Evolutionary conservation across 2,888 invertebrate genomes (phyloP), one percentile per base, ranked within the genome.

Genomic region (Drosophila percnosoma): DNA sequence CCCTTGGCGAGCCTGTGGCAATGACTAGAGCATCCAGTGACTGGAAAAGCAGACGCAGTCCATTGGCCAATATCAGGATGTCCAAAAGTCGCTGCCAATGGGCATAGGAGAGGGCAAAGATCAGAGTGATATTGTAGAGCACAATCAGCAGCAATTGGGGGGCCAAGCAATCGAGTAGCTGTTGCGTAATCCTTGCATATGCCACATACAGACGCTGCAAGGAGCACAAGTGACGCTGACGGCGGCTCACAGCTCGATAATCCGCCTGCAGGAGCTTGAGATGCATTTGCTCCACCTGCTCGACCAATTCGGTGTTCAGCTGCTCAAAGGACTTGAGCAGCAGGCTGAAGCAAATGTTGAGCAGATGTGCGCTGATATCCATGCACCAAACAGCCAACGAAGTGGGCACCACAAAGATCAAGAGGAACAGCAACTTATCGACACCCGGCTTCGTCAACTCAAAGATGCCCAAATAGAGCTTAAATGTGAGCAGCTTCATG

Each of bases 61-160:
- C 64, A 11, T 82, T 85, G 2, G 61, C 63, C 27, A 65, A 31
- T n/a, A 85, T 24, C 1, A 48, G 5, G 7, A 78, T 62, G 21
- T 84, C 75, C 0, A 82, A 15, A 8, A 64, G 24, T 11, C 79
- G 65, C 2, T 48, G 52, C 75, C 75, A 84, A 8, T 52, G 49
- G 6, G 61, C 76, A 27, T 67, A 69, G 4, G 79, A 78, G 1
- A 82, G 18, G 0, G 85, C 71, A 62, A 68, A 84, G 21, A 82
- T 72, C 65, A 80, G 53, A 27, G 67, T 82, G 13, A 85, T 52
- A 36, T 79, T 66, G 49, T 79, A 75, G 31, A 79, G 52, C 4
- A 85, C 57, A 18, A 82, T 79, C 7, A 85, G 64, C 2, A 82
- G 24, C 24, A 82, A 24, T 59, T 82, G 73, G 2, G 80, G 73